A percentile compares a stretch with the other conserved stretches of the same genome.
Evolutionary conservation across 1,140 invertebrate species (phyloP).

Genomic region (Sinella curviseta): DNA sequence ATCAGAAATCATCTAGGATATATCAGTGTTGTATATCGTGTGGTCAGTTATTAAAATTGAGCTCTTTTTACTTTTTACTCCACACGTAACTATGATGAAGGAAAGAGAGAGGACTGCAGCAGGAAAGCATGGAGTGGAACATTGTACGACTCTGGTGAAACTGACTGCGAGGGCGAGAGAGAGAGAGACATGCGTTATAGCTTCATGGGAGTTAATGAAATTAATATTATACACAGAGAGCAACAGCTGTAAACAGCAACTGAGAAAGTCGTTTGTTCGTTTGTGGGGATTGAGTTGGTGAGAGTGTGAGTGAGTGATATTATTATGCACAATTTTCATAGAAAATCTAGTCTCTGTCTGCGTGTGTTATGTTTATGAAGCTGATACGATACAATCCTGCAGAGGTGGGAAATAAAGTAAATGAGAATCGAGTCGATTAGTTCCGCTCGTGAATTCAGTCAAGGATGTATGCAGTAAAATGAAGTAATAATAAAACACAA

Average conservation of each 20-base stretch:
- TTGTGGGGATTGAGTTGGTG: not conserved
- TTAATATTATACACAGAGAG: constrained; percentile 14
- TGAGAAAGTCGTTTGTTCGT: not conserved
- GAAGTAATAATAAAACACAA: constrained; percentile 38
- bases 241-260: constrained; percentile 7
- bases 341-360: not conserved
- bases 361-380: not conserved
- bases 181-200: not conserved
- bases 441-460: constrained; percentile 47
- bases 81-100: not conserved
- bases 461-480: constrained; percentile 43
- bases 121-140: not conserved
- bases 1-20: not conserved
- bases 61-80: not conserved
- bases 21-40: constrained; percentile 3
- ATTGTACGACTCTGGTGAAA: too few relatives aligned
- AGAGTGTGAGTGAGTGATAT: not conserved
- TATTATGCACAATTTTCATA: not conserved
- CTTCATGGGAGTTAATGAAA: constrained; percentile 21
- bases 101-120: too few relatives aligned
- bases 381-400: not conserved
- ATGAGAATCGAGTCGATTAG: constrained; percentile 46
- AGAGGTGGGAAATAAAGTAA: constrained; percentile 43
- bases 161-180: not conserved
- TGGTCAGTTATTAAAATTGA: constrained; percentile 10